These are phyloP conservation scores for Progne subis DNA, from an alignment of 2,113 vertebrate genomes.

Conservation along the genomic window DNA sequence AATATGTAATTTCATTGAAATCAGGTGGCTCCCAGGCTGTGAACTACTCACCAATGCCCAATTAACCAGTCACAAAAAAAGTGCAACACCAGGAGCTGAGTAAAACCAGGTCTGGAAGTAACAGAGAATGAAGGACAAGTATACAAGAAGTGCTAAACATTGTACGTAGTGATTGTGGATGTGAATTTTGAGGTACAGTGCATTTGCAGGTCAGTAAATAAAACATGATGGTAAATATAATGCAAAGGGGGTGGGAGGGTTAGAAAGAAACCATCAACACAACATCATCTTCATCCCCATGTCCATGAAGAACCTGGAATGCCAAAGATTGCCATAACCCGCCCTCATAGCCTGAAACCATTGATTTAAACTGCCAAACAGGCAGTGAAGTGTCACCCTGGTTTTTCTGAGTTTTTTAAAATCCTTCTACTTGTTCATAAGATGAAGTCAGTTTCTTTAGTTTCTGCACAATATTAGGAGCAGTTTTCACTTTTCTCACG, in stretches of 20 bases:
- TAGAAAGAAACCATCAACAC: not conserved
- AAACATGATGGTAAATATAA: not conserved
- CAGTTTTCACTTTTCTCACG: too few species aligned
- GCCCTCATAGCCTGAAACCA: not conserved
- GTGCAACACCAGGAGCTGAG: accelerated
- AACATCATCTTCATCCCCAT: not conserved
- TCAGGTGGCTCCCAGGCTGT: not conserved
- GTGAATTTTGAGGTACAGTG: not conserved
- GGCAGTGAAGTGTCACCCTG: not conserved
- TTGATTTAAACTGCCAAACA: not conserved
- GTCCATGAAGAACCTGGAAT: not conserved
- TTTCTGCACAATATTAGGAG: too few species aligned
- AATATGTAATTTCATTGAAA: not conserved
- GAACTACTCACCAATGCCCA: not conserved
- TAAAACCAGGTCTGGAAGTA: not conserved
- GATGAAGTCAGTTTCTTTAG: too few species aligned
- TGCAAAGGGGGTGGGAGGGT: accelerated
- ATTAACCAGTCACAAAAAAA: not conserved
- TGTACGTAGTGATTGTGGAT: not conserved
- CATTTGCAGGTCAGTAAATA: not conserved
- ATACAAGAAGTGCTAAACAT: not conserved
- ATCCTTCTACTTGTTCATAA: too few species aligned
- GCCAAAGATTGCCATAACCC: not conserved
- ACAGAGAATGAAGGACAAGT: not conserved
- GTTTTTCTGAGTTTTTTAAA: too few species aligned